These are phyloP conservation scores for Cyclura pinguis DNA, from an alignment of 2,797 vertebrate genomes.

Conservation along the genomic window DNA sequence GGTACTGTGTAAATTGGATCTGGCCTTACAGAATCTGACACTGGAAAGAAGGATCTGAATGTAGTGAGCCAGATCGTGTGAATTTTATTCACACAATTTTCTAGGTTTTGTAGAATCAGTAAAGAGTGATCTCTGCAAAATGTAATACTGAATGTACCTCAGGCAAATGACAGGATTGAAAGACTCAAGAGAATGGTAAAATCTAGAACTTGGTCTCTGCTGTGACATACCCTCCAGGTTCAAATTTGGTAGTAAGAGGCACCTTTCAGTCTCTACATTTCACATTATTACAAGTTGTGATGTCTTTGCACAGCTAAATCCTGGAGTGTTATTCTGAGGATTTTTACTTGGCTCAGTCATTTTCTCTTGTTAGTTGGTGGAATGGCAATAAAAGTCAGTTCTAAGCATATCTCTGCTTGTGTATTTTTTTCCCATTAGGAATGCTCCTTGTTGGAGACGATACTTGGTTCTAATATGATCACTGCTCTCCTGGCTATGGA, in stretches of 20 bases:
- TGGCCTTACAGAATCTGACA: not conserved
- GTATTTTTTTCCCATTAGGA: conserved; percentile 80
- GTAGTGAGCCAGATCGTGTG: too few relatives aligned
- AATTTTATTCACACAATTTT: not conserved
- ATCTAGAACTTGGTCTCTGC: not conserved
- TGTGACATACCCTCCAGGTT: not conserved
- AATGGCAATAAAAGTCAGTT: conserved; percentile 12
- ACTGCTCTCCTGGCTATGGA: conserved; percentile 90
- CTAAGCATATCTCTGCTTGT: not conserved
- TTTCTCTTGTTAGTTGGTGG: not conserved
- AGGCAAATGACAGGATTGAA: not conserved
- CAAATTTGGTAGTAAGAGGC: not conserved
- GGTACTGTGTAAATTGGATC: not conserved
- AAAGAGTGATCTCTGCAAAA: not conserved
- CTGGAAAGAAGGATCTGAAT: not conserved
- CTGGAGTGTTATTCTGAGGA: not conserved
- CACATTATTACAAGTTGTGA: not conserved
- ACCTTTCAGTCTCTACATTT: not conserved
- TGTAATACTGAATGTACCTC: not conserved
- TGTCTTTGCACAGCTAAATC: not conserved
- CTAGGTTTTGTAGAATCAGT: not conserved
- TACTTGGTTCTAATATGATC: conserved; percentile 87
- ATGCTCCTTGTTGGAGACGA: conserved; percentile 81
- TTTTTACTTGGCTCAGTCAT: not conserved
- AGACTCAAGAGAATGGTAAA: not conserved